Base-by-base conservation (phyloP, 2,888 invertebrate genomes). In the Nemotelus pantherinus region DNA sequence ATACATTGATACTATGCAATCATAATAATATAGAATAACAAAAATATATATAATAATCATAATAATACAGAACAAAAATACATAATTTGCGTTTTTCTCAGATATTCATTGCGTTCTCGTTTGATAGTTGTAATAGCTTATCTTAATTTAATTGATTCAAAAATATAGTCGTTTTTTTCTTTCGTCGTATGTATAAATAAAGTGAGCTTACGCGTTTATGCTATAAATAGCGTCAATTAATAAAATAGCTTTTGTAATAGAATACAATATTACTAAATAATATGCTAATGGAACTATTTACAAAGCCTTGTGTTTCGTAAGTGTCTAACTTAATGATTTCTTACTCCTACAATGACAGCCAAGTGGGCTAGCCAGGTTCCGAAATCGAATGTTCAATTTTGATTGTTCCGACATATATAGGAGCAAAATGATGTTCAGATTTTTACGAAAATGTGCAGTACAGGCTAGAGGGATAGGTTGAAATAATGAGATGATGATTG, bases 401-500 rank as follows among this genome's bases (percentile, higher is more conserved):
- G 25, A 25, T 25, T 25, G 25, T 25, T 25, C 25, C 25, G 53
- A 50, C 53, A 25, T 9, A 57, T 25, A 57, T 57, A 57, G 25
- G 25, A 57, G 50, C 25, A 25, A 57, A 57, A 57, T 4, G 25
- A 57, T 25, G 10, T 43, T 43, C 41, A 43, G 43, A 39, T 43
- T 10, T 41, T 43, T 57, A 4, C 63, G 5, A 41, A 7, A 25
- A 58, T 58, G 63, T 63, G 25, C 5, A 63, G 41, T 4, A 63
- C 39, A 63, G 63, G 6, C 43, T 63, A 39, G 9, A 41, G 63
- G 57, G 10, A 57, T 43, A 63, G 43, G 25, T 7, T 63, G 43
- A 63, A 63, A 63, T 63, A 63, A 67, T 45, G 65, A 47, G 47
- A 68, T 68, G 71, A 63, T 70, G 76, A 80, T 78, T 77, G 55